Evolutionary conservation across 2,888 invertebrate genomes (phyloP).

Genomic region (Lithodes maja): DNA sequence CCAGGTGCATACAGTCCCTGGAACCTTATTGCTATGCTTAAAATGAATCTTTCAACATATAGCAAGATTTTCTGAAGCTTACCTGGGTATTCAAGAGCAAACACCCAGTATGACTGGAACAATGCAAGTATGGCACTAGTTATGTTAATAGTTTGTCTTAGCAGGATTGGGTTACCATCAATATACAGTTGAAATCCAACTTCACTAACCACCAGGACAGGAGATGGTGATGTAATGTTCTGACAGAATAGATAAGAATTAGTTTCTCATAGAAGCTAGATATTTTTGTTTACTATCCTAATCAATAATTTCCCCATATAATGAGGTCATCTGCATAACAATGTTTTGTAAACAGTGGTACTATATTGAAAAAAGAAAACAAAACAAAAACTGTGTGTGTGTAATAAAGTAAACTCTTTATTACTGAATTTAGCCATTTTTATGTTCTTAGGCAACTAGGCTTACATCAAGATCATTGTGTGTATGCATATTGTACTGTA

Average conservation of each 20-base stretch:
- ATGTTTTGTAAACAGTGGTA: too few relatives aligned
- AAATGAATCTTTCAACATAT: not conserved
- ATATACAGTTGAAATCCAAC: not conserved
- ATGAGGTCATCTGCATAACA: too few relatives aligned
- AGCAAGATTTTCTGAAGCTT: not conserved
- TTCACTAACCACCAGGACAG: not conserved
- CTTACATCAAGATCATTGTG: not conserved
- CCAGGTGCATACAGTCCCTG: not conserved
- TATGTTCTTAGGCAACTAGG: not conserved
- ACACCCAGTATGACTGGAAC: not conserved
- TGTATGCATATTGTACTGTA: not conserved
- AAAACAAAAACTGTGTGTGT: not conserved
- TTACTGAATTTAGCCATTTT: not conserved
- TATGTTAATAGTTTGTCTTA: not conserved
- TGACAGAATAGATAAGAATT: not conserved
- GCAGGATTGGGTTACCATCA: not conserved
- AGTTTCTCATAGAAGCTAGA: not conserved
- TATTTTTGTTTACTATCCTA: not conserved
- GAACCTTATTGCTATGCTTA: not conserved
- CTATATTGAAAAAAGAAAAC: too few relatives aligned
- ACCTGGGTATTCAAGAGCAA: not conserved
- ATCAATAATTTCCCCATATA: too few relatives aligned
- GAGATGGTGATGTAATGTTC: not conserved
- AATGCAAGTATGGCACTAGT: not conserved
- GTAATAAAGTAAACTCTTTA: not conserved